Base-by-base conservation (phyloP, 2,888 invertebrate species). In the Cerceris ruficornis region DNA sequence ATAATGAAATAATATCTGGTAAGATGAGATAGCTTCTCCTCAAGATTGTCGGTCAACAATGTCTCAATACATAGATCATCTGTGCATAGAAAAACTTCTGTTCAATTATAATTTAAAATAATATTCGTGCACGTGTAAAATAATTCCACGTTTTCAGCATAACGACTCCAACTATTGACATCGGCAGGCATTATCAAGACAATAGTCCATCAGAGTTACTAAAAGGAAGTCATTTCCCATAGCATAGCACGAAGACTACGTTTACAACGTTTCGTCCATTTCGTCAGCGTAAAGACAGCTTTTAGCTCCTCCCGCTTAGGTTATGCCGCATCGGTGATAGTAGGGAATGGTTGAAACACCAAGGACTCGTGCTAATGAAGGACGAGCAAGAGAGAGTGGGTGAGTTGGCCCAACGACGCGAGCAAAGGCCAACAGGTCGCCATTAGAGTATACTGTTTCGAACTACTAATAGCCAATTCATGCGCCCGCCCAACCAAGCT, bases 391-490 rank as follows among this genome's bases (percentile, higher is more conserved):
- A 79, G 69, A 85, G 70, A 79, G 69, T 77, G 78, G 86, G 80
- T 78, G 78, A 84, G 83, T 81, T 82, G 85, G 85, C 77, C 82
- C 85, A 87, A 90, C 88, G 90, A 89, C 88, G 89, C 90, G 90
- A 88, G 90, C 89, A 90, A 88, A 92, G 91, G 92, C 91, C 91
- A 92, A 90, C 91, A 91, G 92, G 91, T 91, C 90, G 90, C 92
- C 92, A 92, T 92, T 91, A 90, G 89, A 88, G 90, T 87, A 87
- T 88, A 89, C 92, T 92, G 92, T 93, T 93, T 92, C 91, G 88
- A 91, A 91, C 90, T 91, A 90, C 92, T 93, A 93, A 93, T 93
- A 93, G 93, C 93, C 93, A 93, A 93, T 93, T 93, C 93, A 93
- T 91, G 91, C 88, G 77, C 75, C 82, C 81, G 75, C 89, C 88